Conservation (phyloP, 2,113 vertebrate species). For the Spilogale gracilis region DNA sequence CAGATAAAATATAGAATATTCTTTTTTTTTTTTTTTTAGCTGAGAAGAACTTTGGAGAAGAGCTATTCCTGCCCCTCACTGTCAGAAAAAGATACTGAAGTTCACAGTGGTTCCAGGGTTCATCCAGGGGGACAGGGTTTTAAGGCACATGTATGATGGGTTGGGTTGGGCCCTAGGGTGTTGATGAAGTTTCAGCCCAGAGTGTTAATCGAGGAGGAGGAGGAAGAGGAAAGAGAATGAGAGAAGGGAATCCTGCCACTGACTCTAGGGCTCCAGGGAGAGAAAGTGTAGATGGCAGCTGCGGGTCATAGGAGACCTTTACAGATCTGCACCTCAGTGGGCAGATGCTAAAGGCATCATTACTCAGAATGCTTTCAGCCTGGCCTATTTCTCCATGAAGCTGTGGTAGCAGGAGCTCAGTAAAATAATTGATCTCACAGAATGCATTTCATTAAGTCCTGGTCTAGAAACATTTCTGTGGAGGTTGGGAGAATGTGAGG, state of each 20-base stretch:
- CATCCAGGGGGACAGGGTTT: too few relatives aligned
- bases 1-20: neutral
- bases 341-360: neutral
- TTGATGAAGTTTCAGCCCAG: neutral
- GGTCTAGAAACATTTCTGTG: neutral
- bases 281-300: neutral
- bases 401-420: neutral
- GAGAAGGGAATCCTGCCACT: neutral
- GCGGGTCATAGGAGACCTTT: neutral
- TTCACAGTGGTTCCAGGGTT: neutral
- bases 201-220: neutral
- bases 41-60: neutral
- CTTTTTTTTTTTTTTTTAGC: neutral
- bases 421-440: neutral
- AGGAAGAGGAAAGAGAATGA: neutral
- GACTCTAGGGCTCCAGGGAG: neutral
- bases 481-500: neutral
- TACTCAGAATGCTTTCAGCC: neutral
- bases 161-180: neutral
- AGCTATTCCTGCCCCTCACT: neutral
- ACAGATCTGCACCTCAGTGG: neutral
- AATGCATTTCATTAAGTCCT: neutral
- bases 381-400: neutral
- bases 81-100: neutral
- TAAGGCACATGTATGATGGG: accelerated